These are phyloP conservation scores for Homarus gammarus DNA, from an alignment of 2,888 invertebrate genomes.

Conservation along the genomic window DNA sequence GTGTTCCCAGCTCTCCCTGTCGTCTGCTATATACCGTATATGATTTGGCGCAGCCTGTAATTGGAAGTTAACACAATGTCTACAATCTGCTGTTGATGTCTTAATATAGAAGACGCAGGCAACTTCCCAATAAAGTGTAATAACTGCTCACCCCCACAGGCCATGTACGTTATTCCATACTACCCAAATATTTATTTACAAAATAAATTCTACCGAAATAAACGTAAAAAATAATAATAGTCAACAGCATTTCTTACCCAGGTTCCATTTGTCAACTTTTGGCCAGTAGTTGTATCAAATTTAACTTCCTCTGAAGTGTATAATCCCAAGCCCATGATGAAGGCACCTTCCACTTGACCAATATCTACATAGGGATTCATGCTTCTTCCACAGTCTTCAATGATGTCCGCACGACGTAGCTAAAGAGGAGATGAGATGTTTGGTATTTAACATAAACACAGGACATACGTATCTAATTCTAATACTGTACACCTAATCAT, in stretches of 20 bases:
- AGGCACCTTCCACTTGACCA: constrained; percentile 83
- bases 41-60: too few species aligned
- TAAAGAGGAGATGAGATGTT: constrained; percentile 79
- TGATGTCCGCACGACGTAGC: constrained; percentile 78
- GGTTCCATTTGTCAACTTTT: constrained; percentile 78
- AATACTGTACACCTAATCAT: too few species aligned
- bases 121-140: too few species aligned
- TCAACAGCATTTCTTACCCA: constrained; percentile 76
- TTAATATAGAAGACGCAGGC: too few species aligned
- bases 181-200: not conserved
- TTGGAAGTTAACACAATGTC: too few species aligned
- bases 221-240: not conserved
- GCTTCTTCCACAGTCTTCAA: constrained; percentile 74
- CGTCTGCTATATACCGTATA: too few species aligned
- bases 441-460: not conserved
- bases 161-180: too few species aligned
- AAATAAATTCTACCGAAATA: not conserved
- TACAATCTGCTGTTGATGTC: too few species aligned
- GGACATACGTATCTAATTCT: not conserved
- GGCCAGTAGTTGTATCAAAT: constrained; percentile 77
- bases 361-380: constrained; percentile 77
- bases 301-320: constrained; percentile 78
- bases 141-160: too few species aligned
- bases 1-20: too few species aligned
- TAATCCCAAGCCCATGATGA: constrained; percentile 77